Evolutionary conservation across 2,797 vertebrate species (phyloP).

Genomic region (Lacerta viridis): DNA sequence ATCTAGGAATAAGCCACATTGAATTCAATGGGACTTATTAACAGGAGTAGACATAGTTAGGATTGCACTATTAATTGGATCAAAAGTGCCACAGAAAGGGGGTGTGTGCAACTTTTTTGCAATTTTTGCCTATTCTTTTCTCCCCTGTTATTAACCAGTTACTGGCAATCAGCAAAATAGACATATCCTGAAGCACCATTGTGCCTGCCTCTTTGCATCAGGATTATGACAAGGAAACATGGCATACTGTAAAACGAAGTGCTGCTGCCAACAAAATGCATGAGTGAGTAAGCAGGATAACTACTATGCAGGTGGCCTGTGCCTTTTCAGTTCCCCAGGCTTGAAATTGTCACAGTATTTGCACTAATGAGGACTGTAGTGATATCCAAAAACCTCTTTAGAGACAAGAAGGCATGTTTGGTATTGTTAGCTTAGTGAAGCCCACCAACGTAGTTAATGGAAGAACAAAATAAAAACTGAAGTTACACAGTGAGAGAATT

Average conservation of each 20-base stretch:
- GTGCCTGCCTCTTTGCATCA: conserved; percentile 50
- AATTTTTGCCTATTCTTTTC: conserved; percentile 28
- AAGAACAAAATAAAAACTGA: conserved; percentile 56
- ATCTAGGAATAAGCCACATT: no score
- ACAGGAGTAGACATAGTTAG: no score
- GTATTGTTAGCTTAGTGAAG: conserved; percentile 58
- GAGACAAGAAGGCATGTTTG: conserved; percentile 48
- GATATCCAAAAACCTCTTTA: conserved; percentile 51
- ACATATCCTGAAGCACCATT: conserved; percentile 50
- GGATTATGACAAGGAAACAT: conserved; percentile 63
- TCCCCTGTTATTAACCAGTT: conserved; percentile 65
- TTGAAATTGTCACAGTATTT: conserved; percentile 62
- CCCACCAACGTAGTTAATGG: conserved; percentile 69
- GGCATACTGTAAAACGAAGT: conserved; percentile 65
- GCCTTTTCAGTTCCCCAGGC: conserved; percentile 66
- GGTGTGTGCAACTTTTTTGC: neutral
- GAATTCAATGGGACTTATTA: no score
- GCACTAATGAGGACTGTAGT: conserved; percentile 71
- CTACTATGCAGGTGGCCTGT: conserved; percentile 70
- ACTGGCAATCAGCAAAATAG: conserved; percentile 51
- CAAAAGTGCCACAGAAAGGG: conserved; percentile 34
- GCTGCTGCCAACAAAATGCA: conserved; percentile 60
- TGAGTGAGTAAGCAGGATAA: conserved; percentile 70
- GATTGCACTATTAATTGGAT: neutral
- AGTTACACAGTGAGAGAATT: conserved; percentile 51